Evolutionary conservation across 2,113 vertebrate genomes (phyloP).

Genomic region (Aptenodytes patagonicus): DNA sequence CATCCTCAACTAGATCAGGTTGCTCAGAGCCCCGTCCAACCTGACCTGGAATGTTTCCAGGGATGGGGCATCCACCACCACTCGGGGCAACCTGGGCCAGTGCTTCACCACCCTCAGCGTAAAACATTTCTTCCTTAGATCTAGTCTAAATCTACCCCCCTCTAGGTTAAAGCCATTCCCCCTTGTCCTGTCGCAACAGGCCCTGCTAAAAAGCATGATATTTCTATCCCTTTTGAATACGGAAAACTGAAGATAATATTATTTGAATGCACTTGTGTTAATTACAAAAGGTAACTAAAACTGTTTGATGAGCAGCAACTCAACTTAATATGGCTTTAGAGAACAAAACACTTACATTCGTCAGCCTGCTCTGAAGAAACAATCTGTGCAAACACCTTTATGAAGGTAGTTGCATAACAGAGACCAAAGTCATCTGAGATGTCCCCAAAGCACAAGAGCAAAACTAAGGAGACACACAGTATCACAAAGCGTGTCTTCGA

Average conservation of each 20-base stretch:
- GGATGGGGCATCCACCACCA: too few relatives aligned
- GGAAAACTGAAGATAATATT: not conserved
- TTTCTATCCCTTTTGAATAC: not conserved
- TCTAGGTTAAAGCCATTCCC: too few relatives aligned
- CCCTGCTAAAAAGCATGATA: too few relatives aligned
- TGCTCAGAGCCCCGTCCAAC: too few relatives aligned
- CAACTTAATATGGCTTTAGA: not conserved
- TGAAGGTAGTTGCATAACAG: not conserved
- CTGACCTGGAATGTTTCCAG: too few relatives aligned
- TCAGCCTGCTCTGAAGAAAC: not conserved
- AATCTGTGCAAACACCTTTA: not conserved
- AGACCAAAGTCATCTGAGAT: not conserved
- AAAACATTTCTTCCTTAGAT: too few relatives aligned
- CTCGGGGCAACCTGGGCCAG: too few relatives aligned
- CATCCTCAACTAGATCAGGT: too few relatives aligned
- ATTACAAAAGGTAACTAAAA: not conserved
- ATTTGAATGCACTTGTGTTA: not conserved
- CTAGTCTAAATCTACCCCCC: too few relatives aligned
- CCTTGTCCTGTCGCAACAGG: too few relatives aligned
- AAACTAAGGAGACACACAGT: fast-evolving
- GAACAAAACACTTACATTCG: not conserved
- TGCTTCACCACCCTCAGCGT: too few relatives aligned
- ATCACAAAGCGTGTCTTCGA: not conserved
- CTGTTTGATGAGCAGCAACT: not conserved
- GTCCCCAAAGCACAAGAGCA: not conserved